These are phyloP conservation scores for Oxycera nigricornis DNA, from an alignment of 2,888 invertebrate species.

Conservation along the genomic window DNA sequence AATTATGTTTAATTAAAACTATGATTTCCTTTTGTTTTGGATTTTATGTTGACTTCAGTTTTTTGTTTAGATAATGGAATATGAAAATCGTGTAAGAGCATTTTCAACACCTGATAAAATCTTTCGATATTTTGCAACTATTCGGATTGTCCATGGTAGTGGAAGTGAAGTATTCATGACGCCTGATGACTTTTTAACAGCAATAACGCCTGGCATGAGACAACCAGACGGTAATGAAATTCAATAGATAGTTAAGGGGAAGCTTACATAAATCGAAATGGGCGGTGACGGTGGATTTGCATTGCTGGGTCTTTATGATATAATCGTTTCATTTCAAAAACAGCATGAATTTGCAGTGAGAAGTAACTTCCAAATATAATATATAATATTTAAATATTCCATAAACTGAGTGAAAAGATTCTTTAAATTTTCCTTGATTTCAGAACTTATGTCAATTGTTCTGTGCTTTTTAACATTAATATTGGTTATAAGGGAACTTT, in stretches of 20 bases:
- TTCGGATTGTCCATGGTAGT: conserved; percentile 75
- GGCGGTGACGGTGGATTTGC: too few relatives aligned
- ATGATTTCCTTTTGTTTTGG: background rate
- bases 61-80: conserved; percentile 85
- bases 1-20: background rate
- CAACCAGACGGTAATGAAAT: conserved; percentile 88
- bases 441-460: too few relatives aligned
- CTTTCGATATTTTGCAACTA: conserved; percentile 97
- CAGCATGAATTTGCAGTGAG: too few relatives aligned
- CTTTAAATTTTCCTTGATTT: too few relatives aligned
- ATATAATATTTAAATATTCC: too few relatives aligned
- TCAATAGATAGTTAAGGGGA: background rate
- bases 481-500: too few relatives aligned
- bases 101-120: conserved; percentile 99
- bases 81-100: conserved; percentile 94
- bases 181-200: conserved; percentile 95
- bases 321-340: too few relatives aligned
- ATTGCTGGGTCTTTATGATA: too few relatives aligned
- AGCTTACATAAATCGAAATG: too few relatives aligned
- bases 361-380: too few relatives aligned
- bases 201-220: conserved; percentile 94
- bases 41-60: conserved; percentile 20
- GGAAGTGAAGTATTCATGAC: conserved; percentile 90
- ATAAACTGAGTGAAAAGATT: too few relatives aligned
- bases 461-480: too few relatives aligned